Base-by-base conservation (phyloP, 2,113 vertebrate genomes). In the Ailuropoda melanoleuca region DNA sequence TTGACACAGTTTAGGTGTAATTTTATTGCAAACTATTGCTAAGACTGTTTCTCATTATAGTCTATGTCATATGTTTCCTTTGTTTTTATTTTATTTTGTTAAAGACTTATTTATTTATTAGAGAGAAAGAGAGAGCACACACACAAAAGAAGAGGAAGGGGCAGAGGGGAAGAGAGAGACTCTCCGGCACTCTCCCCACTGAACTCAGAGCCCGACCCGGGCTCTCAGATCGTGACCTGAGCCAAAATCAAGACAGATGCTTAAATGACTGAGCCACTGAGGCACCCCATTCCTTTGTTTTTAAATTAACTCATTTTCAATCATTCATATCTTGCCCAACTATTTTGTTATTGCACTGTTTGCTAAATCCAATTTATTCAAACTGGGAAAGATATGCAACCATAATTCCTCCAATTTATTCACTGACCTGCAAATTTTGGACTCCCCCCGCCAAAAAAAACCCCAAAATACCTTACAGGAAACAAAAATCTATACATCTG, bases 271-370 rank as follows among this genome's bases (percentile, higher is more conserved):
- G 72, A 46, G 72, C 13, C 72, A 75, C 39, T 1, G 11, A 74
- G 39, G 12, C 6, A 26, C 13, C 24, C 24, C 13, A 68, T 68
- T 46, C n/a, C 24, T 66, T 95, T 77, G 31, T 53, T 95, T 75
- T 83, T 82, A 91, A 85, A 68, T 88, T 68, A 90, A 77, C 53
- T 96, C 10, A 72, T 70, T 77, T 89, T 89, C 8, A 64, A 70
- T 86, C 31, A 89, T 15, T 37, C n/a, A 80, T 87, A 90, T 90
- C 83, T 87, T 95, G 2, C 3, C 81, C 55, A 95, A 53, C 2
- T 48, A 66, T 31, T 74, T 83, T 53, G 4, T 55, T 89, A 34
- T 58, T 85, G 21, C 3, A 58, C 24, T 60, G 74, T 94, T 60
- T 90, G 8, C 88, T 78, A 88, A 80, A 88, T 94, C 34, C 39